Evolutionary conservation across 2,113 vertebrate species (phyloP).

Genomic region (Dolichallabes microphthalmus): DNA sequence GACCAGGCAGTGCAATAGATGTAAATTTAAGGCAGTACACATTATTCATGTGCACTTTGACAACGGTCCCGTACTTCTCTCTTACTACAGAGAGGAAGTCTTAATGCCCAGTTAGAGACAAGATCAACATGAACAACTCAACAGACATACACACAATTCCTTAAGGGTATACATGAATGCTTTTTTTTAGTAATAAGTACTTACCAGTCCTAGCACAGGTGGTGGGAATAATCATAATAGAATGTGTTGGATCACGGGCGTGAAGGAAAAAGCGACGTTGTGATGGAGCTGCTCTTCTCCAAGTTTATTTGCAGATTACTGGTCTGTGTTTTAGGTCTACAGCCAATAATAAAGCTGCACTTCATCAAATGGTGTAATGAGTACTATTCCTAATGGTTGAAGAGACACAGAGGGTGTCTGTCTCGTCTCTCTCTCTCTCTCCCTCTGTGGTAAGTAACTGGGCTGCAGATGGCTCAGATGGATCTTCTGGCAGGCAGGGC

Average conservation of each 20-base stretch:
- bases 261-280: neutral
- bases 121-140: neutral
- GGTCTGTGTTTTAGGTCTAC: neutral
- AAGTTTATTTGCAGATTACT: neutral
- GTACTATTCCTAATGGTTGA: neutral
- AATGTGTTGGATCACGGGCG: neutral
- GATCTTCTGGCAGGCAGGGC: conserved; percentile 5
- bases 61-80: neutral
- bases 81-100: neutral
- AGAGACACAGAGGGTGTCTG: neutral
- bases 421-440: neutral
- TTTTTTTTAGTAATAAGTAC: neutral
- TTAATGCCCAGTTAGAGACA: neutral
- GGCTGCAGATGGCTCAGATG: neutral
- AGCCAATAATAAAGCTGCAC: neutral
- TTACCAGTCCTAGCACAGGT: neutral
- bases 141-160: neutral
- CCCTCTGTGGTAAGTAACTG: conserved; percentile 6
- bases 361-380: neutral
- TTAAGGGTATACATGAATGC: neutral
- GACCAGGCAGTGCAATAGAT: neutral
- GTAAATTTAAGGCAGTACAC: neutral
- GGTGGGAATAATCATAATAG: neutral
- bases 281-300: neutral
- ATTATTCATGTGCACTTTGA: neutral